A percentile compares a stretch with the other conserved stretches of the same genome.
Conservation (phyloP, 1,140 invertebrate species). For the Meloidogyne hapla region DNA sequence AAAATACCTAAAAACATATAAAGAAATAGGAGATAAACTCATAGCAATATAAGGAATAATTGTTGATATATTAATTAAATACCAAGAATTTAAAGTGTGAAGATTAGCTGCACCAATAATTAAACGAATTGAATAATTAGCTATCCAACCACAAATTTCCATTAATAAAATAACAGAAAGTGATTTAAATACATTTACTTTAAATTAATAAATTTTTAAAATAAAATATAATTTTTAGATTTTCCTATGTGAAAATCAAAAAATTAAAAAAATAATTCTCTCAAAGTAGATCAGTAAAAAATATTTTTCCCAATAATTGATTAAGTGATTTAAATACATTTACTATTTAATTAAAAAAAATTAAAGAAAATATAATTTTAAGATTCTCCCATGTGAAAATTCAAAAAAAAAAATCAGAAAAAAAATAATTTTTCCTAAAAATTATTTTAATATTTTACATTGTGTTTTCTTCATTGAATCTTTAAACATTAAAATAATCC, state of each 20-base stretch:
- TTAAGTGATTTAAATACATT: no score
- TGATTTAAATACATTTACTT: slow-evolving; percentile 24
- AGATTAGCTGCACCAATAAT: slow-evolving; percentile 12
- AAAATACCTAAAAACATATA: slow-evolving; percentile 19
- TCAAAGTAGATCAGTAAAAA: no score
- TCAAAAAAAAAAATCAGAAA: no score
- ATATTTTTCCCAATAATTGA: no score
- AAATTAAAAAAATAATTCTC: not conserved
- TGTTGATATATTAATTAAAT: slow-evolving; percentile 17
- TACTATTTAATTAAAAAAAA: no score
- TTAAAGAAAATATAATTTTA: no score
- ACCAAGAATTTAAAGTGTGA: slow-evolving; percentile 11
- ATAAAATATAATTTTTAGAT: no score
- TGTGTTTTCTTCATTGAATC: slow-evolving; percentile 13
- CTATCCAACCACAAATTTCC: slow-evolving; percentile 17
- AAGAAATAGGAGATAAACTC: slow-evolving; percentile 3
- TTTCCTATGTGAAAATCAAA: no score
- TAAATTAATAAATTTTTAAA: no score
- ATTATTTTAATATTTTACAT: not conserved
- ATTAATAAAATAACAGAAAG: slow-evolving; percentile 21
- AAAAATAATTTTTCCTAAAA: no score
- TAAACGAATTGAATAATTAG: slow-evolving; percentile 20
- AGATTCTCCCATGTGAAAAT: no score
- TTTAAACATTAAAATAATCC: not conserved
- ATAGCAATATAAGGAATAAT: slow-evolving; percentile 19